These are phyloP conservation scores for Ornithoptera alexandrae DNA, from an alignment of 2,888 invertebrate genomes.

Conservation along the genomic window DNA sequence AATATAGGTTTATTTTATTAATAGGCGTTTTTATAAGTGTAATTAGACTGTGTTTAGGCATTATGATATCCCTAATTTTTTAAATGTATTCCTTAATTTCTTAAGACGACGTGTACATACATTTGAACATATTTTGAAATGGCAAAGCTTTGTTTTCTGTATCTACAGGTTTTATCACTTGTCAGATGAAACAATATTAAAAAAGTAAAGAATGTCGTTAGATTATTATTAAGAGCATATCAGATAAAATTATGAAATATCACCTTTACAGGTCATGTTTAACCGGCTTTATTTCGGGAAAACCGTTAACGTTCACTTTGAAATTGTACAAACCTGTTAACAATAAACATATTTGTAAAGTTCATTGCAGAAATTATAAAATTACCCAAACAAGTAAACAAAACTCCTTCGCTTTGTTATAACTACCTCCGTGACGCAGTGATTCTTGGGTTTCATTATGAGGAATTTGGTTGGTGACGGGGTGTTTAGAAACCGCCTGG, in stretches of 20 bases:
- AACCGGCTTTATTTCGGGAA: constrained; percentile 10
- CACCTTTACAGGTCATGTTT: background rate
- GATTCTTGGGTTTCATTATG: too few species aligned
- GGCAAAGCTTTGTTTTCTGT: background rate
- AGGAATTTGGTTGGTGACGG: too few species aligned
- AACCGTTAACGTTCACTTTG: constrained; percentile 17
- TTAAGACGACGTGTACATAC: background rate
- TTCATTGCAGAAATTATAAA: background rate
- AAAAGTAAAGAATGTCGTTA: background rate
- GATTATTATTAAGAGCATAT: background rate
- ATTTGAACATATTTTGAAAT: background rate
- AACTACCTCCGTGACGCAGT: too few species aligned
- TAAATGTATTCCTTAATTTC: too few species aligned
- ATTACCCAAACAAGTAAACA: too few species aligned
- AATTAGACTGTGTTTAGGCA: background rate
- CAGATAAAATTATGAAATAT: background rate
- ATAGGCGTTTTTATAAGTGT: too few species aligned
- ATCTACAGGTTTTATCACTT: background rate
- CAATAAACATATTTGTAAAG: too few species aligned
- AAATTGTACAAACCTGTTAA: background rate
- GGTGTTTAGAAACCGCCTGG: too few species aligned
- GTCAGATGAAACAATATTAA: background rate
- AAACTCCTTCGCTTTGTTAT: too few species aligned
- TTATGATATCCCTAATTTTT: background rate
- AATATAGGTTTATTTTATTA: background rate